These are phyloP conservation scores for Batillaria attramentaria DNA, from an alignment of 1,140 invertebrate species.

Conservation along the genomic window DNA sequence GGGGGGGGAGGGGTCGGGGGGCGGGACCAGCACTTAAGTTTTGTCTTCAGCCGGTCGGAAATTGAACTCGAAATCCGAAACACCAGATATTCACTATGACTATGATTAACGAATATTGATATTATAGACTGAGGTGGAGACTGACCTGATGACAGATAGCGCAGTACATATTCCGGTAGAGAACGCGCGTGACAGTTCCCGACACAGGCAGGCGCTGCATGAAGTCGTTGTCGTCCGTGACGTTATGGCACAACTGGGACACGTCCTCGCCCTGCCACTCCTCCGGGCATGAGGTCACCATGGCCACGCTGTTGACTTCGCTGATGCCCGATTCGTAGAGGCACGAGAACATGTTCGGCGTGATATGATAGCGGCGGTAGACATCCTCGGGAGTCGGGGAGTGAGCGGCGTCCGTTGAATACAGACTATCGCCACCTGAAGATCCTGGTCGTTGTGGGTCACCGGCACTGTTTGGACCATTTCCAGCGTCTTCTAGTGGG, in stretches of 20 bases:
- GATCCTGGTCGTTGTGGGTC: background rate
- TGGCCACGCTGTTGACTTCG: background rate
- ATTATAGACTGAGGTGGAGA: background rate
- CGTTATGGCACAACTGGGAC: slow-evolving; percentile 9
- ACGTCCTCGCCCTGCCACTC: slow-evolving; percentile 1
- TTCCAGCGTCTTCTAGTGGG: background rate
- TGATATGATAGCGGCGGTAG: background rate
- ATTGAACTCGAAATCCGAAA: no score
- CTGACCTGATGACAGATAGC: slow-evolving; percentile 26
- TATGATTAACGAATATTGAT: no score
- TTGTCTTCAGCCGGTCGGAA: no score
- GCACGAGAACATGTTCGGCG: slow-evolving; percentile 22
- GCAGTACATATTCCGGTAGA: slow-evolving; percentile 31
- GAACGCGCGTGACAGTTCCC: slow-evolving; percentile 32
- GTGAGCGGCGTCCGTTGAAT: background rate
- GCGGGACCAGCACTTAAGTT: background rate
- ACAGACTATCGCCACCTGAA: no score
- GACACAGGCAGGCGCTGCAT: slow-evolving; percentile 41
- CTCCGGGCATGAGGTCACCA: slow-evolving; percentile 28
- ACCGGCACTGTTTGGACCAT: background rate
- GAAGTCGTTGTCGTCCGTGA: slow-evolving; percentile 15
- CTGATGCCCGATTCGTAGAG: slow-evolving; percentile 2
- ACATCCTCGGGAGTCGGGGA: background rate
- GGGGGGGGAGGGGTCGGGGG: no score
- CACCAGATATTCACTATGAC: no score